These are phyloP conservation scores for Drosophila macrothrix DNA, from an alignment of 2,888 invertebrate species.

Conservation along the genomic window DNA sequence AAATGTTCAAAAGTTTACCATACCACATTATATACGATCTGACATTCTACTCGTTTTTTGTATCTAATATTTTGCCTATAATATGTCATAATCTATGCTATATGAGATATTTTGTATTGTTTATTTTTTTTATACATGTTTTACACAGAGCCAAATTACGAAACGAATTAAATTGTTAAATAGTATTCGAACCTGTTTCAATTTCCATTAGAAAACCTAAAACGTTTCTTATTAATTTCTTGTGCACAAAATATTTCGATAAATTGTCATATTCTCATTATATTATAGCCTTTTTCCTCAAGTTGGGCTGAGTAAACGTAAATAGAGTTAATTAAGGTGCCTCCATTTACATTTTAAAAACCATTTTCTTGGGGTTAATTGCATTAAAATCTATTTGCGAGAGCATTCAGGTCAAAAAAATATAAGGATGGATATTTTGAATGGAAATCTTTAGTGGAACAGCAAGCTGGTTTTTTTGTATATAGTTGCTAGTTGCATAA, in stretches of 20 bases:
- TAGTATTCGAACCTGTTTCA: slow-evolving; percentile 85
- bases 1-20: slow-evolving; percentile 21
- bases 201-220: slow-evolving; percentile 74
- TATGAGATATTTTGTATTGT: slow-evolving; percentile 17
- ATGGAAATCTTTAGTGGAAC: slow-evolving; percentile 34
- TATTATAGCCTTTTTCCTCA: neutral
- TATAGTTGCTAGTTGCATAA: slow-evolving; percentile 43
- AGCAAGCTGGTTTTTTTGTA: slow-evolving; percentile 58
- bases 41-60: slow-evolving; percentile 39
- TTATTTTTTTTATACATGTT: slow-evolving; percentile 2
- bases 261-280: slow-evolving; percentile 1
- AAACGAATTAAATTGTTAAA: slow-evolving; percentile 36
- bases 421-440: neutral
- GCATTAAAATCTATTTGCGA: neutral
- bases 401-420: neutral
- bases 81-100: slow-evolving; percentile 29
- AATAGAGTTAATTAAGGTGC: neutral
- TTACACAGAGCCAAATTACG: slow-evolving; percentile 11
- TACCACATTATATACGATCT: slow-evolving; percentile 23
- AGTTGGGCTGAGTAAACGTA: neutral
- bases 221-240: slow-evolving; percentile 3
- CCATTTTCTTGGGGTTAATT: neutral
- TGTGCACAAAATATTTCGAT: slow-evolving; percentile 7
- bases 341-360: neutral
- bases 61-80: slow-evolving; percentile 49